phyloP scores from a whole-genome alignment of 2,888 invertebrate genomes.

The Drosophila leonis region DNA sequence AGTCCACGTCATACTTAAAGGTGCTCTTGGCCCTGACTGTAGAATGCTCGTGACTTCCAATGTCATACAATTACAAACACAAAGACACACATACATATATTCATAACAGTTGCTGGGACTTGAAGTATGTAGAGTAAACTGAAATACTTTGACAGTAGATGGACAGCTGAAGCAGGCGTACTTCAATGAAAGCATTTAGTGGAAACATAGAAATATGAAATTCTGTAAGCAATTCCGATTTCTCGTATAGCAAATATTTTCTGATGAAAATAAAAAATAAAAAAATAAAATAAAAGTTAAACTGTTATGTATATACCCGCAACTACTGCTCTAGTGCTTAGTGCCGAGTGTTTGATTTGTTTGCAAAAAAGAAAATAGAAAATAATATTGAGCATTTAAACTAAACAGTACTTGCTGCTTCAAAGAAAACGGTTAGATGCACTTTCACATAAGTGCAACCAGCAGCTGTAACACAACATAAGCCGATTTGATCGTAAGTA shows the following conservation, averaged over 20 bases:
- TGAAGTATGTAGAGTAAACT: not conserved
- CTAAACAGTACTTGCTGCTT: not conserved
- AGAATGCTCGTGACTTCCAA: conserved; percentile 16
- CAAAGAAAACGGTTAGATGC: not conserved
- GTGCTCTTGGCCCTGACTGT: conserved; percentile 44
- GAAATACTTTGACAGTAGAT: not conserved
- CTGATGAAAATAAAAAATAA: no score
- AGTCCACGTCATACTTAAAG: conserved; percentile 21
- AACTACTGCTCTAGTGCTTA: no score
- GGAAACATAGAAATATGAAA: no score
- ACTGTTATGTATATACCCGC: no score
- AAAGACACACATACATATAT: not conserved
- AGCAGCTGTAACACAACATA: not conserved
- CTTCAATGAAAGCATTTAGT: not conserved
- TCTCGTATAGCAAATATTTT: no score
- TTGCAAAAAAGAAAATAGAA: not conserved
- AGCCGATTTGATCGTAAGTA: conserved; percentile 12
- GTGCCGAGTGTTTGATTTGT: no score
- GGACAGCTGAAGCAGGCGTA: not conserved
- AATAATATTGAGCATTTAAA: not conserved
- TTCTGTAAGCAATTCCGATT: no score
- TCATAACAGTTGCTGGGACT: conserved; percentile 9
- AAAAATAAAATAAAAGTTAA: not conserved
- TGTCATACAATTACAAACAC: not conserved
- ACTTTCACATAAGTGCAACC: not conserved